phyloP scores from a whole-genome alignment of 2,113 vertebrate genomes.

The Apistogramma diplotaenia region DNA sequence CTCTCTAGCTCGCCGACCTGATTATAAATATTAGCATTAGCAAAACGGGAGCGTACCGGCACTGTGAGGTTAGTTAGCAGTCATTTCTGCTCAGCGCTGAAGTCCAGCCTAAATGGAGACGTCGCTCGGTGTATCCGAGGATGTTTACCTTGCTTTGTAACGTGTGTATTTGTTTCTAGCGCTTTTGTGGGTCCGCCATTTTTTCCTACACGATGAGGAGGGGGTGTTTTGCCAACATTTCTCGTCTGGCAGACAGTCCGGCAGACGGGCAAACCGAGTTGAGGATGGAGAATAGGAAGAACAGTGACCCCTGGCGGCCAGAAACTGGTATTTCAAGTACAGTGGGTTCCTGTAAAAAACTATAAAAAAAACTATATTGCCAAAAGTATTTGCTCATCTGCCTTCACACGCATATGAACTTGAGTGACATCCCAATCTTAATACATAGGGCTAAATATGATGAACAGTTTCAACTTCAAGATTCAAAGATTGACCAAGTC shows the following conservation, averaged over 20 bases:
- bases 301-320: constrained; percentile 10
- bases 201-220: constrained; percentile 48
- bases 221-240: constrained; percentile 61
- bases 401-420: too few species aligned
- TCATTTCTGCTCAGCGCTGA: neutral
- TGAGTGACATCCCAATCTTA: too few species aligned
- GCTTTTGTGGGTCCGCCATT: constrained; percentile 75
- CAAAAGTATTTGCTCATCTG: too few species aligned
- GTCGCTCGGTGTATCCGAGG: constrained; percentile 29
- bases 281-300: neutral
- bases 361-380: too few species aligned
- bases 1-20: constrained; percentile 33
- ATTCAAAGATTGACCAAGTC: too few species aligned
- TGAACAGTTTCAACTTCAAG: too few species aligned
- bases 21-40: constrained; percentile 53
- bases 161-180: constrained; percentile 74
- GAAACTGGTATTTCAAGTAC: neutral
- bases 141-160: constrained; percentile 73
- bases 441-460: too few species aligned
- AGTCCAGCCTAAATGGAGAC: neutral
- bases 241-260: constrained; percentile 38
- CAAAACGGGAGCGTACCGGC: constrained; percentile 6
- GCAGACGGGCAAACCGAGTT: neutral
- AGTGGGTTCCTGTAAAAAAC: neutral
- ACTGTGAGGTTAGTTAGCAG: neutral